A percentile compares a stretch with the other conserved stretches of the same genome.
These are phyloP conservation scores for Melanaphis sacchari DNA, from an alignment of 1,140 invertebrate genomes.

Conservation along the genomic window DNA sequence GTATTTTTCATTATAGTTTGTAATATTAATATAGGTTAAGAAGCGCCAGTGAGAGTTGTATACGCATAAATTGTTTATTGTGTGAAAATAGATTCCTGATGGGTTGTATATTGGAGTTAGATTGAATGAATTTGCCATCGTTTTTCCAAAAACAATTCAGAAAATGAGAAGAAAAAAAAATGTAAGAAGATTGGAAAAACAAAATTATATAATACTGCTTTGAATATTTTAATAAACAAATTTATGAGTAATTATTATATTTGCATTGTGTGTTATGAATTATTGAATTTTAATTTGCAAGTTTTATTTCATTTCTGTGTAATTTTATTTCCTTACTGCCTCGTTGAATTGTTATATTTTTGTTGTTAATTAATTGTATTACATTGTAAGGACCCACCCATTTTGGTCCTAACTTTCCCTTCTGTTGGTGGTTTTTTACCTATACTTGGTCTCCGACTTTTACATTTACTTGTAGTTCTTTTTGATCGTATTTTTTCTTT, in stretches of 20 bases:
- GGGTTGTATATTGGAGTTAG: neutral
- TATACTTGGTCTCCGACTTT: neutral
- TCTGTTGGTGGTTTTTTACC: neutral
- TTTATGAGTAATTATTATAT: no score
- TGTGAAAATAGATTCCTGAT: slow-evolving; percentile 60
- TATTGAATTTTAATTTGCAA: no score
- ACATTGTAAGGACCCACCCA: neutral
- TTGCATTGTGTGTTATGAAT: no score
- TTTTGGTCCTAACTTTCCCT: neutral
- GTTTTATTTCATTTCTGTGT: no score
- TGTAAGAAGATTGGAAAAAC: no score
- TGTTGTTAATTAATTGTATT: neutral
- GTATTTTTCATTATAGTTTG: neutral
- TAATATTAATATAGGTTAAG: neutral
- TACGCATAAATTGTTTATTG: neutral
- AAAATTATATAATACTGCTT: no score
- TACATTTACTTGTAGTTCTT: no score
- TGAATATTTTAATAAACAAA: no score
- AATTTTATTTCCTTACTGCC: neutral
- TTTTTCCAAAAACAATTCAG: no score
- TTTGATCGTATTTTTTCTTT: no score
- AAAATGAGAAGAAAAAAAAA: no score
- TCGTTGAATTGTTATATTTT: neutral
- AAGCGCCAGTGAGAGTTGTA: neutral
- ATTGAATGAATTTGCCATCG: neutral